Evolutionary conservation across 1,140 invertebrate genomes (phyloP).

Genomic region (Penaeus chinensis): DNA sequence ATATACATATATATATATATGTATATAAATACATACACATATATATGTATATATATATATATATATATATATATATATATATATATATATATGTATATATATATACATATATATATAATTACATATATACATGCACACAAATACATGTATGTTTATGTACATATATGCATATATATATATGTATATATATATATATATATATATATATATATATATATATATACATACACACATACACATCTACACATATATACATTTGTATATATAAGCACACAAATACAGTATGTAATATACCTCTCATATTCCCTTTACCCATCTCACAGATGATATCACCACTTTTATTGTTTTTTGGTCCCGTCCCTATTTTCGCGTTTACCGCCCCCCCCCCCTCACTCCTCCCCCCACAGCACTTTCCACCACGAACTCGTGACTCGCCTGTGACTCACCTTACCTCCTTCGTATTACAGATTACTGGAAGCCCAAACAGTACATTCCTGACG

Average conservation of each 20-base stretch:
- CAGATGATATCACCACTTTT: background rate
- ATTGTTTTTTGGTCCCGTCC: too few species aligned
- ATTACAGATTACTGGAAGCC: conserved; percentile 56
- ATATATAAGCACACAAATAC: background rate
- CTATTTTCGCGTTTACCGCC: too few species aligned
- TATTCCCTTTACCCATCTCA: background rate
- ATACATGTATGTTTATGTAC: conserved; percentile 22
- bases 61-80: background rate
- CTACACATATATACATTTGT: background rate
- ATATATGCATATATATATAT: background rate
- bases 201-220: conserved; percentile 11
- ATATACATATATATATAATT: background rate
- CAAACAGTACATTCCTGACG: conserved; percentile 52
- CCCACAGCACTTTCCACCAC: background rate
- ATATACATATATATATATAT: background rate
- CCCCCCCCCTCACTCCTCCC: background rate
- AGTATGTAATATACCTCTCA: background rate
- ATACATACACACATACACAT: background rate
- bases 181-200: conserved; percentile 25
- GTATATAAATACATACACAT: background rate
- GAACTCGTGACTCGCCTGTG: background rate
- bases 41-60: background rate
- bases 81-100: background rate
- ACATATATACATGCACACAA: background rate
- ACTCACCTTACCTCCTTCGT: conserved; percentile 32